Conservation (phyloP, 2,113 vertebrate species). For the Campylorhamphus procurvoides region DNA sequence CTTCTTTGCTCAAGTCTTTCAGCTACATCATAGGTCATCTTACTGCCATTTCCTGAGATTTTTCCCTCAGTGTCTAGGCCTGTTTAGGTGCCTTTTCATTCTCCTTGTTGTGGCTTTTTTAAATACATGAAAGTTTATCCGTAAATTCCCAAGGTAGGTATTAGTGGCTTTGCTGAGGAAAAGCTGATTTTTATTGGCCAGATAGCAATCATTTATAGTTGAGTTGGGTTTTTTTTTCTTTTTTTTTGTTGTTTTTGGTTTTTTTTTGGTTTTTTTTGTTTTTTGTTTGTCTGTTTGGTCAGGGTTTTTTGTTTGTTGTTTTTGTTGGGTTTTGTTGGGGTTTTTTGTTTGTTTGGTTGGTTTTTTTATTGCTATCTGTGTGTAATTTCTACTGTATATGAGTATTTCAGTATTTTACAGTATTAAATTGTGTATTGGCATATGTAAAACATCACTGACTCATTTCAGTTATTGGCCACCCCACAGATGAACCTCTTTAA, state of each 20-base stretch:
- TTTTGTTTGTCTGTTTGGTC: too few species aligned
- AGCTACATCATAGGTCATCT: neutral
- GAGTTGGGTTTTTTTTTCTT: neutral
- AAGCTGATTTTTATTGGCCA: slow-evolving; percentile 11
- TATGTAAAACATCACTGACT: neutral
- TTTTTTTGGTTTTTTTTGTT: too few species aligned
- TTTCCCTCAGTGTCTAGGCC: neutral
- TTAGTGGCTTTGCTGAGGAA: neutral
- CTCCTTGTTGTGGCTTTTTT: neutral
- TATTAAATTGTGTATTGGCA: neutral
- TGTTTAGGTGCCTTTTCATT: neutral
- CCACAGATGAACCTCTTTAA: neutral
- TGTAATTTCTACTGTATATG: neutral
- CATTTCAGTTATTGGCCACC: neutral
- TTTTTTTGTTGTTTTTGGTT: too few species aligned
- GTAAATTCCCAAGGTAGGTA: neutral
- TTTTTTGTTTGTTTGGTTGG: too few species aligned
- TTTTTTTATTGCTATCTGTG: neutral
- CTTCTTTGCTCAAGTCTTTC: neutral
- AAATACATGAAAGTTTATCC: neutral
- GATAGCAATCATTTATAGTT: neutral
- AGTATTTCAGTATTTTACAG: neutral
- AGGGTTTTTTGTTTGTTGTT: too few species aligned
- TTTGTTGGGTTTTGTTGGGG: too few species aligned
- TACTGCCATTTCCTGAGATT: neutral